Percentiles rank a stretch among this genome's conserved stretches.
phyloP scores from a whole-genome alignment of 2,888 invertebrate species.

The Ophion obscuratus region DNA sequence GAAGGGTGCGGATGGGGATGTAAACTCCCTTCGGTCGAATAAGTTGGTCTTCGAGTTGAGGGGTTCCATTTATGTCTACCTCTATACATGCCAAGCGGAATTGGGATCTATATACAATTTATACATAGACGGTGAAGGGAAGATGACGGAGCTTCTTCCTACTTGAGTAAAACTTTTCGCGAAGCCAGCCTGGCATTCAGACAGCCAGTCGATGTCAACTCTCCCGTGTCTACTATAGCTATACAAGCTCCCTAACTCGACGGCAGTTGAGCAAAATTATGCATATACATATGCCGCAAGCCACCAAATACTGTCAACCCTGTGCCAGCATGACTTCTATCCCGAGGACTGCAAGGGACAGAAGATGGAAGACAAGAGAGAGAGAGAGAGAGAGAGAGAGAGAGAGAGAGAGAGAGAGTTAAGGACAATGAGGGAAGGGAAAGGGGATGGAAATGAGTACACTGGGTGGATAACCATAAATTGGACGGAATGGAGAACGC shows the following conservation, averaged over 20 bases:
- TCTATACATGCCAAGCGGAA: neutral
- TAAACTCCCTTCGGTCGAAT: constrained; percentile 29
- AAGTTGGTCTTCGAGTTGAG: constrained; percentile 16
- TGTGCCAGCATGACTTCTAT: constrained; percentile 7
- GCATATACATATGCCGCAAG: constrained; percentile 49
- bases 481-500: constrained; percentile 40
- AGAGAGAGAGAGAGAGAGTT: constrained; percentile 1
- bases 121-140: constrained; percentile 14
- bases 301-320: constrained; percentile 44
- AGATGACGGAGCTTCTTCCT: constrained; percentile 32
- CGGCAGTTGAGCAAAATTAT: constrained; percentile 38
- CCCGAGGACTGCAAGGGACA: constrained; percentile 20
- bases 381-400: neutral
- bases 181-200: constrained; percentile 29
- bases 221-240: constrained; percentile 17
- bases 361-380: neutral
- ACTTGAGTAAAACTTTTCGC: constrained; percentile 59
- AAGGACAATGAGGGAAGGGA: constrained; percentile 29
- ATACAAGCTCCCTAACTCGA: constrained; percentile 15
- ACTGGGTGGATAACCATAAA: constrained; percentile 37
- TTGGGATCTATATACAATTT: neutral
- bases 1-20: constrained; percentile 6
- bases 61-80: neutral
- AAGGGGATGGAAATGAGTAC: constrained; percentile 2
- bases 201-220: constrained; percentile 45